Conservation (phyloP, 2,113 vertebrate species). For the Micronycteris hirsuta region DNA sequence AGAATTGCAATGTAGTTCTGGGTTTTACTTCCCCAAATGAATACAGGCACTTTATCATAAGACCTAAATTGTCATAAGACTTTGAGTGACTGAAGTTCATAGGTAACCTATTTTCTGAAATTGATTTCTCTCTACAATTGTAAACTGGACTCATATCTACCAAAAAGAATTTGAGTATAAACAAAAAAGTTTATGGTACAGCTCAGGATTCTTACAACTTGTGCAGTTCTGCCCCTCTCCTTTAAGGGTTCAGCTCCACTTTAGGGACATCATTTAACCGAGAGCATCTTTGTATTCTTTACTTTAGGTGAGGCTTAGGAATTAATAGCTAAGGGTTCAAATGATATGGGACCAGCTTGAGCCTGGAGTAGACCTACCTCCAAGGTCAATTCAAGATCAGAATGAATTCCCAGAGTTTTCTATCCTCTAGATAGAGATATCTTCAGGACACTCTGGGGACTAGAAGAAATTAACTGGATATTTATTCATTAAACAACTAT, state of each 20-base stretch:
- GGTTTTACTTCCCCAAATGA: slow-evolving; percentile 44
- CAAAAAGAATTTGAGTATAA: neutral
- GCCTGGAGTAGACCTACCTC: neutral
- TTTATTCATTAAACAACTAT: neutral
- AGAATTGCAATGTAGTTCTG: neutral
- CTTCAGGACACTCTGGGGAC: neutral
- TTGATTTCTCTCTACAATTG: neutral
- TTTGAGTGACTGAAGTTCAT: neutral
- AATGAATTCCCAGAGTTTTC: neutral
- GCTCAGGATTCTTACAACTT: neutral
- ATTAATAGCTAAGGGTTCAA: neutral
- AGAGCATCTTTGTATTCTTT: neutral
- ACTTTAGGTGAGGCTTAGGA: neutral
- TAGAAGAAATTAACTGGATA: neutral
- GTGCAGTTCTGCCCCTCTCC: neutral
- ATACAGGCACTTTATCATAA: neutral
- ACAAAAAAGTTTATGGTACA: neutral
- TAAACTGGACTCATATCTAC: neutral
- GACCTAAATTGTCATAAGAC: neutral
- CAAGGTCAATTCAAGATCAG: neutral
- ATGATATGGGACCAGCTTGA: neutral
- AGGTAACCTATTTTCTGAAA: neutral
- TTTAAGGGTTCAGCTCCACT: neutral
- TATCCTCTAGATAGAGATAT: neutral
- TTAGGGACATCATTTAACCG: neutral